Evolutionary conservation across 2,113 vertebrate species (phyloP).

Genomic region (human (Homo sapiens)): GRCh38 chr1:84770501-84771000

Average conservation of each 20-base stretch:
- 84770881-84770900: neutral
- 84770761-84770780: neutral
- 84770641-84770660: neutral
- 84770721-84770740: neutral
- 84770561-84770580: neutral
- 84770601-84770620: neutral
- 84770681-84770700: neutral
- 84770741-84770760: neutral
- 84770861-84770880: neutral
- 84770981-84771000: neutral
- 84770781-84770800: neutral
- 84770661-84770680: neutral
- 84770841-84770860: neutral
- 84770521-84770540: neutral
- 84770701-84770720: neutral
- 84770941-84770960: neutral
- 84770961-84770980: neutral
- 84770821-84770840: neutral
- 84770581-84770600: neutral
- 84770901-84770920: neutral
- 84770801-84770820: neutral
- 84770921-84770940: neutral
- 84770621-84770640: neutral
- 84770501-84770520: neutral
- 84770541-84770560: neutral